phyloP scores from a whole-genome alignment of 2,113 vertebrate species.

The Pelvicachromis taeniatus region DNA sequence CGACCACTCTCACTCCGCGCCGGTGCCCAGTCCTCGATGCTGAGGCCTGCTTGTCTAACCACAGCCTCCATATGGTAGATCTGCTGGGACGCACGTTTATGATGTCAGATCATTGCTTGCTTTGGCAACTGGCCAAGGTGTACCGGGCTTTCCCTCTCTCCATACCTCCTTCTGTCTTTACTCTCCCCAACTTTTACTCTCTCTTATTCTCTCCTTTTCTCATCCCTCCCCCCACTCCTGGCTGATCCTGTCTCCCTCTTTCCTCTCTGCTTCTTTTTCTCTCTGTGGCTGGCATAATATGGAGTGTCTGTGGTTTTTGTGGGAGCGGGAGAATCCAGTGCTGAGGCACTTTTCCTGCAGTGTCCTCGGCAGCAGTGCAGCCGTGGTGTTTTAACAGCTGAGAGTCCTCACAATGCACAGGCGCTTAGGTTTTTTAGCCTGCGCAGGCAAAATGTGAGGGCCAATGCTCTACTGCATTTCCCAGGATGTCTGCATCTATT shows the following conservation, averaged over 20 bases:
- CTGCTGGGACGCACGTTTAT: conserved; percentile 76
- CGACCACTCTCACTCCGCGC: conserved; percentile 38
- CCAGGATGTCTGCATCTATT: conserved; percentile 55
- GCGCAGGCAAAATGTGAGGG: conserved; percentile 64
- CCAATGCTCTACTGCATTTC: conserved; percentile 41
- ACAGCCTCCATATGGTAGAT: conserved; percentile 64
- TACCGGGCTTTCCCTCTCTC: conserved; percentile 67
- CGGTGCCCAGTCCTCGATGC: conserved; percentile 40
- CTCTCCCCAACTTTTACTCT: conserved; percentile 49
- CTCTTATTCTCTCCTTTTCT: conserved; percentile 58
- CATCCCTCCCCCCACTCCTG: conserved; percentile 57
- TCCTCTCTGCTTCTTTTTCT: conserved; percentile 49
- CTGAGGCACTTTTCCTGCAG: conserved; percentile 72
- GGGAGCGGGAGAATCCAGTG: conserved; percentile 74
- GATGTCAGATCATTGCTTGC: conserved; percentile 77
- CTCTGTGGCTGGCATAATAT: conserved; percentile 69
- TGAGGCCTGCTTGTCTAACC: conserved; percentile 59
- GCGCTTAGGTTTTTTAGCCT: conserved; percentile 69
- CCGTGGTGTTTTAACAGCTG: conserved; percentile 80
- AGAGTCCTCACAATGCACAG: conserved; percentile 77
- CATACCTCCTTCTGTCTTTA: conserved; percentile 55
- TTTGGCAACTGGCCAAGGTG: conserved; percentile 67
- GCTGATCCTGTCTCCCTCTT: conserved; percentile 60
- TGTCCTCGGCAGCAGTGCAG: conserved; percentile 69
- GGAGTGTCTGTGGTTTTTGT: conserved; percentile 77